Percentiles rank a stretch among this genome's conserved stretches.
phyloP scores from a whole-genome alignment of 2,888 invertebrate species.

The Phortica okadai region DNA sequence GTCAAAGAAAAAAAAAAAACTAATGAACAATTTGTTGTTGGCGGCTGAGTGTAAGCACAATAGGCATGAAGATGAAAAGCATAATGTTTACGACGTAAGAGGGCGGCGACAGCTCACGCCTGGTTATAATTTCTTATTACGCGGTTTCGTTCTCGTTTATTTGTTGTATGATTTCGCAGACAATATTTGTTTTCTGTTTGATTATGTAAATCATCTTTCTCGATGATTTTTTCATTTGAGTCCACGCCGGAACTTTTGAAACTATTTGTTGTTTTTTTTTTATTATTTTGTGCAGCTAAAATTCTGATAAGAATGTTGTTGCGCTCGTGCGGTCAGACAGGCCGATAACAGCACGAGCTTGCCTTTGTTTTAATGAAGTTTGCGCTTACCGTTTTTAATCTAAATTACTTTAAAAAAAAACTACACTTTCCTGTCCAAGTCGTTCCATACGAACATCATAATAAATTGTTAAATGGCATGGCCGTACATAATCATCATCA shows the following conservation, averaged over 20 bases:
- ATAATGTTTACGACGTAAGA: background rate
- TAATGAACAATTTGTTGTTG: slow-evolving; percentile 22
- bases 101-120: slow-evolving; percentile 17
- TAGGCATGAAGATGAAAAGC: background rate
- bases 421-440: background rate
- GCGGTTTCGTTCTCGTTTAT: background rate
- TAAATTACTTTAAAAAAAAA: background rate
- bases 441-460: background rate
- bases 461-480: background rate
- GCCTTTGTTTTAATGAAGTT: background rate
- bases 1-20: slow-evolving; percentile 3
- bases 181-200: slow-evolving; percentile 2
- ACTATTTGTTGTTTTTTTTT: background rate
- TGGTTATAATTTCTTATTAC: slow-evolving; percentile 5
- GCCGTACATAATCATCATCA: background rate
- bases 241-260: background rate
- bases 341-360: background rate
- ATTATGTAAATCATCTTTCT: slow-evolving; percentile 19
- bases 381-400: background rate
- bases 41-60: background rate
- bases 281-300: background rate
- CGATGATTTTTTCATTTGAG: background rate
- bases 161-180: background rate
- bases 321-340: background rate
- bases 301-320: slow-evolving; percentile 24